A percentile compares a stretch with the other conserved stretches of the same genome.
phyloP scores from a whole-genome alignment of 2,888 invertebrate genomes.

The Sericinus montela region DNA sequence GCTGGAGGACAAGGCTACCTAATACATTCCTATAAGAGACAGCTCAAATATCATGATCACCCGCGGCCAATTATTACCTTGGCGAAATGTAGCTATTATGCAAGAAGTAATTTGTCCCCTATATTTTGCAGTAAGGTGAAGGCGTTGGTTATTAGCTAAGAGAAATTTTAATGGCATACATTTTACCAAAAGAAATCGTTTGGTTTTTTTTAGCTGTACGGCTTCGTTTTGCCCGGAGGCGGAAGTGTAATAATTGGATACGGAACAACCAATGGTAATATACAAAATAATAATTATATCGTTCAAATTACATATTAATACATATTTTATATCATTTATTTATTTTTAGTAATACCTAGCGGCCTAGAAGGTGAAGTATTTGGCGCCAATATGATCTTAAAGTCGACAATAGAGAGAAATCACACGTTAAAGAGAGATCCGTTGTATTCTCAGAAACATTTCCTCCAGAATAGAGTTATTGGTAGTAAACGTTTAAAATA shows the following conservation, averaged over 20 bases:
- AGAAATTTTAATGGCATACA: neutral
- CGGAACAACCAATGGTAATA: slow-evolving; percentile 81
- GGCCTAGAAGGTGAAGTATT: slow-evolving; percentile 84
- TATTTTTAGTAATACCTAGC: slow-evolving; percentile 72
- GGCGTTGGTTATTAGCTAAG: neutral
- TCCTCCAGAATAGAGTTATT: slow-evolving; percentile 48
- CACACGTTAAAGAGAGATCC: slow-evolving; percentile 44
- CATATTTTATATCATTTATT: neutral
- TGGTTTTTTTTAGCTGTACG: slow-evolving; percentile 71
- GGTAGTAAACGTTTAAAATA: slow-evolving; percentile 40
- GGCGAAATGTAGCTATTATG: neutral
- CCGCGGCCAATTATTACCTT: neutral
- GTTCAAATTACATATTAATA: neutral
- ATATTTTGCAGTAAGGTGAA: neutral
- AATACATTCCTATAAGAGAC: slow-evolving; percentile 34
- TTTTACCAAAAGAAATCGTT: neutral
- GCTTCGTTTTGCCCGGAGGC: slow-evolving; percentile 74
- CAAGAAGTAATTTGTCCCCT: neutral
- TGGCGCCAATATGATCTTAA: slow-evolving; percentile 82
- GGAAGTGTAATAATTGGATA: slow-evolving; percentile 85
- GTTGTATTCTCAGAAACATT: slow-evolving; percentile 43
- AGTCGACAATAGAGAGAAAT: slow-evolving; percentile 75
- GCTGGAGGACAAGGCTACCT: slow-evolving; percentile 34
- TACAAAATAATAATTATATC: neutral
- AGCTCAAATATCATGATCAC: slow-evolving; percentile 24